These are phyloP conservation scores for Parazoanthus swiftii DNA, from an alignment of 92 coral and sea anemone genomes.

Conservation along the genomic window DNA sequence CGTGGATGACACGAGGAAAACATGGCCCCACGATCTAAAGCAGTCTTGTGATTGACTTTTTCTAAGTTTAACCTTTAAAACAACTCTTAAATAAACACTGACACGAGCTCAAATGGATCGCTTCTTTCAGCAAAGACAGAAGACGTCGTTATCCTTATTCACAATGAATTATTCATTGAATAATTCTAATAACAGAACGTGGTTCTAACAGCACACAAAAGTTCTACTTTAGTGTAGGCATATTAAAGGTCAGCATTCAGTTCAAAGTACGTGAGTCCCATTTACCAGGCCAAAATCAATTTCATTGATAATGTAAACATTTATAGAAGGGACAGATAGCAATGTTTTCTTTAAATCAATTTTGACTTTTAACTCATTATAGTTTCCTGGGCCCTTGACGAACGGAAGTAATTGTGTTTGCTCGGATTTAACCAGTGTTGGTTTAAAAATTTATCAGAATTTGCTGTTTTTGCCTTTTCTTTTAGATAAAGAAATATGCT, in stretches of 20 bases:
- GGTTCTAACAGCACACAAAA: neutral
- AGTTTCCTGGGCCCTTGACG: constrained; percentile 40
- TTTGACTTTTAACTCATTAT: constrained; percentile 31
- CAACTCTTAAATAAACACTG: constrained; percentile 38
- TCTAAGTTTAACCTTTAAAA: constrained; percentile 38
- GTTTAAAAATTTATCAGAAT: neutral
- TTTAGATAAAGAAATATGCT: neutral
- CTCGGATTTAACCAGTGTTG: constrained; percentile 10
- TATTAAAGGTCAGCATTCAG: neutral
- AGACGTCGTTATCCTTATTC: constrained; percentile 1
- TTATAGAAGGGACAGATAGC: constrained; percentile 22
- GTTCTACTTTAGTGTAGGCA: neutral
- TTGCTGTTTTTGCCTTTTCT: neutral
- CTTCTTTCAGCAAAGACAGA: constrained; percentile 30
- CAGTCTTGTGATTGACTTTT: constrained; percentile 29
- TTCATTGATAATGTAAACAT: constrained; percentile 32
- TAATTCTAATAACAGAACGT: neutral
- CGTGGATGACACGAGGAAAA: constrained; percentile 24
- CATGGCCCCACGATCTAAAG: constrained; percentile 35
- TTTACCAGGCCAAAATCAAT: constrained; percentile 21
- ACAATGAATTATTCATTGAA: neutral
- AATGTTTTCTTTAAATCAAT: constrained; percentile 39
- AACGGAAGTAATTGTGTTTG: constrained; percentile 39
- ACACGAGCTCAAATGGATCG: constrained; percentile 38
- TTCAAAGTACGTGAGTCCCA: neutral